Conservation (phyloP, 1,140 invertebrate species). For the Cydia amplana region DNA sequence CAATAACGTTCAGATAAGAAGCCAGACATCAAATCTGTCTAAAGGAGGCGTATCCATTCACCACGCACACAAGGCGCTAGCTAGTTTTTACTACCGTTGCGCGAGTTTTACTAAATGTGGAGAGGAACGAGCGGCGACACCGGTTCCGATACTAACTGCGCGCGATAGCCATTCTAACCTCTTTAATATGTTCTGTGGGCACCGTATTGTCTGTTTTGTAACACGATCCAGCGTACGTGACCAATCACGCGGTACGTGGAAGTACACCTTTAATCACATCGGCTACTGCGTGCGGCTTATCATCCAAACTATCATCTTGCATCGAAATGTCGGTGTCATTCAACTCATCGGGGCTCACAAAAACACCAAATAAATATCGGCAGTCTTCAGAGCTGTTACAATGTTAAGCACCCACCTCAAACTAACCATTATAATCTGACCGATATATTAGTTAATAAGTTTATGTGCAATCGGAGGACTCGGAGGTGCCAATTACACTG, state of each 20-base stretch:
- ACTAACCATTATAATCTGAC: neutral
- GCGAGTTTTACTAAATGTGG: too few species aligned
- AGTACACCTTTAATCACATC: conserved; percentile 3
- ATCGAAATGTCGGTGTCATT: conserved; percentile 11
- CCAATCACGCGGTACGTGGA: conserved; percentile 14
- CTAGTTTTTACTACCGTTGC: too few species aligned
- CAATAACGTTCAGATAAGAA: too few species aligned
- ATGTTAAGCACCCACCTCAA: neutral
- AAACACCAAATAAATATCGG: conserved; percentile 9
- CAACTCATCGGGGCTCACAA: conserved; percentile 7
- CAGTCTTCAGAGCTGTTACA: neutral
- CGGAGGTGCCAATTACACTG: neutral
- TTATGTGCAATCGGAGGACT: neutral
- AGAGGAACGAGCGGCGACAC: too few species aligned
- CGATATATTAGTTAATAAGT: neutral
- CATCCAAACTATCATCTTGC: neutral
- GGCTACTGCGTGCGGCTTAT: conserved; percentile 16
- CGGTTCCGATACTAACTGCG: too few species aligned
- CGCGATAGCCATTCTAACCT: too few species aligned
- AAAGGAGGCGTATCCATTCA: too few species aligned
- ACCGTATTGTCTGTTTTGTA: conserved; percentile 11
- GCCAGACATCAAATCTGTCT: too few species aligned
- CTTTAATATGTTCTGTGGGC: too few species aligned
- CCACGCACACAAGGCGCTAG: too few species aligned
- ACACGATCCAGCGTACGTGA: neutral